A percentile compares a stretch with the other conserved stretches of the same genome.
Evolutionary conservation across 2,797 vertebrate species (phyloP).

Genomic region (Labroides dimidiatus): DNA sequence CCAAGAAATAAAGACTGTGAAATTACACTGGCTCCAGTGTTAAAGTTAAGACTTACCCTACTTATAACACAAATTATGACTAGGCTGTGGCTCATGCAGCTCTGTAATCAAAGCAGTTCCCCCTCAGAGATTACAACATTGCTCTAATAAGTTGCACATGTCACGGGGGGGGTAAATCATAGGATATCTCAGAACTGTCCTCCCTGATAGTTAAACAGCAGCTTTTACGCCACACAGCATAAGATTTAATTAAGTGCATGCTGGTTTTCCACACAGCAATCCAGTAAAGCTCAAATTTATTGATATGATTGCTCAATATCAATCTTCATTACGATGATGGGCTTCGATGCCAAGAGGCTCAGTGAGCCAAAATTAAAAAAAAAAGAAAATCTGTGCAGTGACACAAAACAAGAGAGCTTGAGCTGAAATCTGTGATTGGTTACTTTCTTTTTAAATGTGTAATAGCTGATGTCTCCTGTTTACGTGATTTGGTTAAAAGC

Average conservation of each 20-base stretch:
- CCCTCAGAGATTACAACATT: not conserved
- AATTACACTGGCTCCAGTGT: not conserved
- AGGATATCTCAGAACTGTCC: not conserved
- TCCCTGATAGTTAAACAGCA: not conserved
- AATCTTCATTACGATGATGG: not conserved
- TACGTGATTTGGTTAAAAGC: too few relatives aligned
- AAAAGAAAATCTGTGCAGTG: not conserved
- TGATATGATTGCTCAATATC: not conserved
- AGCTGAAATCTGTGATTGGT: not conserved
- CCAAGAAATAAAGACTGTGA: not conserved
- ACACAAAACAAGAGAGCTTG: not conserved
- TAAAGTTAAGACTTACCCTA: not conserved
- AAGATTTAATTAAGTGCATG: not conserved
- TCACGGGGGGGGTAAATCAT: not conserved
- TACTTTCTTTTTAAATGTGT: not conserved
- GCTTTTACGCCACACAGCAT: not conserved
- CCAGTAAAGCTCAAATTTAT: not conserved
- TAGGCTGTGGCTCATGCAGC: not conserved
- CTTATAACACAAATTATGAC: not conserved
- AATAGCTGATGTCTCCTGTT: too few relatives aligned
- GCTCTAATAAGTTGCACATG: not conserved
- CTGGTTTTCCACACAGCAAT: not conserved
- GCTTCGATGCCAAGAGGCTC: not conserved
- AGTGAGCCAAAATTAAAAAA: not conserved
- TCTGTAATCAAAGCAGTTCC: not conserved